Evolutionary conservation across 2,113 vertebrate genomes (phyloP).

Genomic region (Lutjanus erythropterus): DNA sequence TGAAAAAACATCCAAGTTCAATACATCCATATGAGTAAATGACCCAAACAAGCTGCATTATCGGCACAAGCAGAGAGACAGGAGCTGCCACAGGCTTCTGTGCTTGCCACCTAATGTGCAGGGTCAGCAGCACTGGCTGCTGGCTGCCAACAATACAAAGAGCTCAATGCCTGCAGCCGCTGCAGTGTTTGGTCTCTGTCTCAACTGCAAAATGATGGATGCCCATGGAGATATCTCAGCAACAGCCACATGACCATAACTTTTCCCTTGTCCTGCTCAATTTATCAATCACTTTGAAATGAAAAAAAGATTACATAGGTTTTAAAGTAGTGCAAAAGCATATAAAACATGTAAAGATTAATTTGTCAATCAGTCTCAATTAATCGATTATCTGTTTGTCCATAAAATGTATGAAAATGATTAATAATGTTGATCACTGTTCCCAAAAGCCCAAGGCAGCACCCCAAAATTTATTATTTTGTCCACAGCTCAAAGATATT

Average conservation of each 20-base stretch:
- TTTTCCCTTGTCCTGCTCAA: background rate
- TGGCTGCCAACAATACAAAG: conserved; percentile 72
- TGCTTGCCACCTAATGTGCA: conserved; percentile 66
- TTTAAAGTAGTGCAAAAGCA: background rate
- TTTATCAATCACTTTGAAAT: background rate
- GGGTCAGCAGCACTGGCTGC: conserved; percentile 79
- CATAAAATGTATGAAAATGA: too few relatives aligned
- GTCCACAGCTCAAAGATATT: too few relatives aligned
- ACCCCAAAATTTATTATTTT: too few relatives aligned
- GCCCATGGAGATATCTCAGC: conserved; percentile 1
- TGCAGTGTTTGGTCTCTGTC: conserved; percentile 57
- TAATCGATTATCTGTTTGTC: too few relatives aligned
- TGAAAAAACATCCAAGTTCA: background rate
- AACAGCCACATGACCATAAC: background rate
- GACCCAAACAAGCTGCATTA: conserved; percentile 58
- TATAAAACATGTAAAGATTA: too few relatives aligned
- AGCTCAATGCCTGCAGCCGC: conserved; percentile 66
- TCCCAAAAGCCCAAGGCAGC: too few relatives aligned
- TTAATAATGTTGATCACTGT: too few relatives aligned
- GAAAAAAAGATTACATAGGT: background rate
- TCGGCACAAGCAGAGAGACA: conserved; percentile 40
- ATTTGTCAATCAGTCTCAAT: too few relatives aligned
- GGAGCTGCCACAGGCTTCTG: conserved; percentile 52
- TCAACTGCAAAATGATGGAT: conserved; percentile 33
- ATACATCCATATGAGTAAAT: conserved; percentile 52